phyloP scores from a whole-genome alignment of 1,140 invertebrate genomes.

The Pomacea maculata region DNA sequence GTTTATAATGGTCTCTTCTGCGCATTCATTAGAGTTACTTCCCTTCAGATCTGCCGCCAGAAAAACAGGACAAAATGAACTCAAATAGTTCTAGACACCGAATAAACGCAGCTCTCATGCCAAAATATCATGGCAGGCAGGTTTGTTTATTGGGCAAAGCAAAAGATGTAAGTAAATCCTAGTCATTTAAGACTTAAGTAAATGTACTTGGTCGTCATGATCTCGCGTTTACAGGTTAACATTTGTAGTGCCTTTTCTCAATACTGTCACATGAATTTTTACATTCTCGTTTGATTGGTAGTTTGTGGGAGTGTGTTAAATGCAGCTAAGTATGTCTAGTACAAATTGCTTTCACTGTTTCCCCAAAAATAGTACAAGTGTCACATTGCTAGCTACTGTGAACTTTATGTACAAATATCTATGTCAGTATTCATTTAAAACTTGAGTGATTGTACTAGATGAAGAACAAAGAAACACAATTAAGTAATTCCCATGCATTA shows the following conservation, averaged over 20 bases:
- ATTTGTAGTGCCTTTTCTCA: too few species aligned
- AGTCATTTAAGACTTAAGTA: background rate
- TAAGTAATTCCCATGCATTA: background rate
- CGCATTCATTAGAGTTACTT: background rate
- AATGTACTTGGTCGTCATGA: too few species aligned
- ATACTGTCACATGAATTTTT: too few species aligned
- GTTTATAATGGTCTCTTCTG: background rate
- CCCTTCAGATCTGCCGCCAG: background rate
- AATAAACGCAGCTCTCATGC: slow-evolving; percentile 41
- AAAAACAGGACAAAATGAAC: slow-evolving; percentile 17
- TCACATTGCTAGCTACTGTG: background rate
- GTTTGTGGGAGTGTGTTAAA: too few species aligned
- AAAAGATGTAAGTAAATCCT: slow-evolving; percentile 40
- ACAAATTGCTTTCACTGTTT: too few species aligned
- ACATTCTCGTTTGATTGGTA: too few species aligned
- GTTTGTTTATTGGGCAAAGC: slow-evolving; percentile 45
- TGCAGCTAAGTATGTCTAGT: too few species aligned
- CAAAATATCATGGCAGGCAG: slow-evolving; percentile 32
- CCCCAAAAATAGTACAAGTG: too few species aligned
- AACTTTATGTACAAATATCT: background rate
- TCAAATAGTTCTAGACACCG: slow-evolving; percentile 28
- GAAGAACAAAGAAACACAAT: background rate
- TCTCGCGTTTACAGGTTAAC: too few species aligned
- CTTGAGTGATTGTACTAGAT: background rate
- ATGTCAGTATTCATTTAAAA: background rate